Base-by-base conservation (phyloP, 2,888 invertebrate species). In the Heliconius ismenius region DNA sequence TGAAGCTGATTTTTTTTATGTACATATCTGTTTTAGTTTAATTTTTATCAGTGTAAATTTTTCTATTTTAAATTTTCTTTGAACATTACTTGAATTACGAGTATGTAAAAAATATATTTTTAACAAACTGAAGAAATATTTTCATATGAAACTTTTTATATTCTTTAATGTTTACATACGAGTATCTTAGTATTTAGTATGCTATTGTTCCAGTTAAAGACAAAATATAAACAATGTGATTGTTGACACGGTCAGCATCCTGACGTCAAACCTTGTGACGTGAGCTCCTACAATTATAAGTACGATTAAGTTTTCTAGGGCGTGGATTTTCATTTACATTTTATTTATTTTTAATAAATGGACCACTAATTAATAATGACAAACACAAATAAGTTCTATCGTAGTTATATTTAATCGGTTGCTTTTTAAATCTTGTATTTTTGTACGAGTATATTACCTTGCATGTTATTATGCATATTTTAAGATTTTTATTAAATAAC, bases 201-300 rank as follows among this genome's bases (percentile, higher is more conserved):
- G n/a, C n/a, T 18, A 73, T 60, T 73, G 60, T 60, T 60, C 18
- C 39, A 60, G 60, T 73, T 73, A 60, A 62, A 62, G 39, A 62
- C 73, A 43, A 73, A 43, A 39, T 62, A 36, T 73, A 60, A 24
- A 62, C 39, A 36, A 32, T 21, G 24, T 60, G 69, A 32, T 49
- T 73, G 64, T 65, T 58, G 72, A 76, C 76, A 72, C 58, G 36
- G 58, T 11, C 76, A 64, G 64, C 39, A 60, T 18, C 24, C 54
- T 76, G 76, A 76, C 76, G 76, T 76, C 72, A 76, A 65, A 15
- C n/a, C 18, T 63, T 39, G 32, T 72, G 76, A 76, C 76, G 76
- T 58, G 39, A 24, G 10, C 15, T 21, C 60, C 32, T 21, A 26
- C 11, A 54, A 54, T 32, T 28, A 70, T 58, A 32, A 58, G 28